A percentile compares a stretch with the other conserved stretches of the same genome.
phyloP scores from a whole-genome alignment of 2,888 invertebrate species.

The Lasioglossum oenotherae region DNA sequence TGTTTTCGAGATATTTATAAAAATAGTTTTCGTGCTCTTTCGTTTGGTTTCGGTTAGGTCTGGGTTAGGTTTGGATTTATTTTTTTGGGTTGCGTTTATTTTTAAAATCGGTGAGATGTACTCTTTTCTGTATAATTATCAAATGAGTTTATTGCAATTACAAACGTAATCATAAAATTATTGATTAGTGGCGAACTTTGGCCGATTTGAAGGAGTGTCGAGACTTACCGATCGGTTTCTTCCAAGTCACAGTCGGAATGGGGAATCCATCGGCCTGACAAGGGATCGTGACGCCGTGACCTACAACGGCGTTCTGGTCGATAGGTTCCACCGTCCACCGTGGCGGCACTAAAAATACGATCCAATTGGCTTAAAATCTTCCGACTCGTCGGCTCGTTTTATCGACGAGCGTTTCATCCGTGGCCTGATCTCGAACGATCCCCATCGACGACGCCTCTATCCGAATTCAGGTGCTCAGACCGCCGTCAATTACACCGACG shows the following conservation, averaged over 20 bases:
- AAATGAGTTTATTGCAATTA: too few relatives aligned
- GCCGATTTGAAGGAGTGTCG: constrained; percentile 44
- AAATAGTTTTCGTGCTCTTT: too few relatives aligned
- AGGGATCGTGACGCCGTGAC: constrained; percentile 88
- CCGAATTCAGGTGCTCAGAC: neutral
- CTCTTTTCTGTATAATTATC: too few relatives aligned
- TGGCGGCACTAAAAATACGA: constrained; percentile 88
- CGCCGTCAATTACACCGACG: constrained; percentile 33
- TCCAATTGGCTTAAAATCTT: constrained; percentile 74
- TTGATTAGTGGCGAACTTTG: neutral
- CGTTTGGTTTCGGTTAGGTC: too few relatives aligned
- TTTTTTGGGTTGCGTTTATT: too few relatives aligned
- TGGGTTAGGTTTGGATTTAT: too few relatives aligned
- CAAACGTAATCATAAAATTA: neutral
- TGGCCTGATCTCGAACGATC: constrained; percentile 29
- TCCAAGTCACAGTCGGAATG: constrained; percentile 86
- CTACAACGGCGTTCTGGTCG: constrained; percentile 90
- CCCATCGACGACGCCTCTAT: constrained; percentile 32
- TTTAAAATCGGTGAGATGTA: too few relatives aligned
- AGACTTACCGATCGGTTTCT: constrained; percentile 85
- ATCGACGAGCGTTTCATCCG: constrained; percentile 48
- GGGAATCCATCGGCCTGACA: constrained; percentile 93
- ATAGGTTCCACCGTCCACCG: constrained; percentile 90
- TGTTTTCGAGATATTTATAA: too few relatives aligned
- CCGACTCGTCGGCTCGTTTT: constrained; percentile 36